Evolutionary conservation across 2,888 invertebrate genomes (phyloP), one percentile per base, ranked within the genome.

Genomic region (Tetrapedia diversipes): DNA sequence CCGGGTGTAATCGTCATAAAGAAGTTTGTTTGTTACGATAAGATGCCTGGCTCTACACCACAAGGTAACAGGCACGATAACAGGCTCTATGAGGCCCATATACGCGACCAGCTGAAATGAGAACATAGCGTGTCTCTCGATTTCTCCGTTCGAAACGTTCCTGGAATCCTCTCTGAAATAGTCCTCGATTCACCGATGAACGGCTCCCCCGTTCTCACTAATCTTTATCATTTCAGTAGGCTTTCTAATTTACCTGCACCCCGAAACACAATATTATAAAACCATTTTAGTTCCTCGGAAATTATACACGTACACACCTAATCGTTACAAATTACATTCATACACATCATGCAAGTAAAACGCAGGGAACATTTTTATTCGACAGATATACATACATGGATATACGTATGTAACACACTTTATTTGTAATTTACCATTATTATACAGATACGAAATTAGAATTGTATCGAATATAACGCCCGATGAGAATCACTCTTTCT

Each of bases 91-190:
- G 60, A 76, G 67, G 59, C 61, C 61, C 76, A 67, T 67, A 57
- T 75, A 77, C 49, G 57, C 45, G 66, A 41, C 66, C 53, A 74
- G 54, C 65, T 75, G 75, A 76, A 77, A 76, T 77, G 77, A 32
- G 75, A 76, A 56, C 76, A 57, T 76, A 61, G 68, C 76, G 68
- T 77, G 77, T 77, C 77, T 76, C 77, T 76, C 77, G 77, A 77
- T 77, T 76, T 76, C 76, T 76, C 76, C 66, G 61, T 60, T 76
- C 49, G 60, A 66, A 75, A 76, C 76, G 76, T 76, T 76, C 76
- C 76, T 75, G 76, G 76, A 76, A 76, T 76, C 76, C 67, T 67
- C 67, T 64, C 60, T 75, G 60, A 75, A 76, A 76, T 75, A 76
- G 74, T 75, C 60, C 74, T 37, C 60, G 61, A 75, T 67, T 67